Base-by-base conservation (phyloP, 2,797 vertebrate genomes). In the Chaenodraco wilsoni region DNA sequence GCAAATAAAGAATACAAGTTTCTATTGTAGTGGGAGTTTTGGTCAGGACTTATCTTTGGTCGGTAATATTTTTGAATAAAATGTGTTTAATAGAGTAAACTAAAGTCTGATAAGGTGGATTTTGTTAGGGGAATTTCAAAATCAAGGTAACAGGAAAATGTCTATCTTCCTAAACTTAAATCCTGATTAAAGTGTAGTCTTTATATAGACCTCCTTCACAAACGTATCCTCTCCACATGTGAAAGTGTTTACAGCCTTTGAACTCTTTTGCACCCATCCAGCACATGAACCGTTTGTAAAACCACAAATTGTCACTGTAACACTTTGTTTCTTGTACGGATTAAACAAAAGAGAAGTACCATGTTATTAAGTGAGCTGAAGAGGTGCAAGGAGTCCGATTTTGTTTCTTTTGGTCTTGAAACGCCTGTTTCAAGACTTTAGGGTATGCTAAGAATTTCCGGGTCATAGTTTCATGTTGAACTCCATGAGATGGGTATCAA, bases 1-100 rank as follows among this genome's bases (percentile, higher is more conserved):
- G 59, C 19, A 72, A 66, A 81, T 23, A 65, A 74, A 55, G 46
- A 33, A 58, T 54, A 61, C 17, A 69, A 62, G 6, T 41, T 9
- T 33, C n/a, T 7, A 14, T 9, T 61, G 62, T 44, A 4, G 5
- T 74, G 52, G 27, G 63, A 45, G 15, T 52, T 56, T 48, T 49
- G 15, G 21, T 45, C 4, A 50, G 9, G 4, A n/a, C 17, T 50
- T 31, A 59, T 54, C 62, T 64, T 57, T 61, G 54, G 8, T 69
- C 55, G 55, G 54, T 31, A 9, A 40, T n/a, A n/a, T 43, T 52
- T 52, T 69, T 2, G 11, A 37, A 5, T 27, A 11, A 59, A 43
- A 9, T 13, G 48, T 27, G 44, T 60, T 27, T 16, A 45, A 61
- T 14, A 10, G 10, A 17, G 13, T 9, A 10, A n/a, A 56, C 44